Percentiles rank a stretch among this genome's conserved stretches.
Evolutionary conservation across 1,140 invertebrate genomes (phyloP).

Genomic region (Drosophila parvula): DNA sequence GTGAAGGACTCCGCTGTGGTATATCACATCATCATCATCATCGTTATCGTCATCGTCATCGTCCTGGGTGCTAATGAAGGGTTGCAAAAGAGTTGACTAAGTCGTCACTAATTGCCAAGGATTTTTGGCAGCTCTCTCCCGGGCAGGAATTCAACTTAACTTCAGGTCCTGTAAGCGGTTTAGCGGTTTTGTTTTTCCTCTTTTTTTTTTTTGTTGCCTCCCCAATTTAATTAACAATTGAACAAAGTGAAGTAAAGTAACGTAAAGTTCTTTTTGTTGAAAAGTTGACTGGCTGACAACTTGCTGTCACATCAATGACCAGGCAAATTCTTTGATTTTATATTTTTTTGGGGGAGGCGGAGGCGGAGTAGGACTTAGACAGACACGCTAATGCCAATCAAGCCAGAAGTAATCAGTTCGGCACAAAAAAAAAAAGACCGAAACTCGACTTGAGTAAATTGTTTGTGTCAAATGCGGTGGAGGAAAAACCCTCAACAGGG

Average conservation of each 20-base stretch:
- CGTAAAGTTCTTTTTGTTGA: conserved; percentile 7
- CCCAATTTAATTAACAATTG: conserved; percentile 55
- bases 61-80: conserved; percentile 40
- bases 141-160: background rate
- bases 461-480: conserved; percentile 63
- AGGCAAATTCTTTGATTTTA: conserved; percentile 43
- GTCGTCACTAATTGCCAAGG: conserved; percentile 60
- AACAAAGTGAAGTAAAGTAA: conserved; percentile 1
- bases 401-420: conserved; percentile 68
- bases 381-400: conserved; percentile 76
- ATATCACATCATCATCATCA: conserved; percentile 13
- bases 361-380: conserved; percentile 15
- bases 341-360: background rate
- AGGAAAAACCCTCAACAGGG: conserved; percentile 4
- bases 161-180: conserved; percentile 55
- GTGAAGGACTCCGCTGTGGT: conserved; percentile 40
- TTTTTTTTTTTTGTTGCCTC: background rate
- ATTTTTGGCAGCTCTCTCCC: conserved; percentile 55
- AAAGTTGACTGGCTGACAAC: conserved; percentile 44
- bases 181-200: conserved; percentile 38
- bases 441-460: conserved; percentile 64
- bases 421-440: conserved; percentile 9
- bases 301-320: conserved; percentile 76
- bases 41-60: conserved; percentile 14
- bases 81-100: conserved; percentile 59